Conservation (phyloP, 1,140 invertebrate species). For the Agrypnia vestita region DNA sequence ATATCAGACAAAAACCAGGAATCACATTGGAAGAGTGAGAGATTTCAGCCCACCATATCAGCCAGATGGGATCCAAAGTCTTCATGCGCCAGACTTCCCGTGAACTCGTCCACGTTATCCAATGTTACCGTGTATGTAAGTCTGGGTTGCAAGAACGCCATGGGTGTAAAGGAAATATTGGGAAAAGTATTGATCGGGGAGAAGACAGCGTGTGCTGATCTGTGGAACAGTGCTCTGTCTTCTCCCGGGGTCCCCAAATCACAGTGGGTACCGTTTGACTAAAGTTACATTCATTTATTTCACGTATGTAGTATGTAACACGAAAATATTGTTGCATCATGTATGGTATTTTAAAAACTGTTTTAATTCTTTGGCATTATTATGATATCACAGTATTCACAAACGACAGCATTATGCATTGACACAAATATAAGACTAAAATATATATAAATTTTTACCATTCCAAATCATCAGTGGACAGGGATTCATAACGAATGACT, state of each 20-base stretch:
- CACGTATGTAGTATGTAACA: no score
- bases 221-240: slow-evolving; percentile 67
- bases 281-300: not conserved
- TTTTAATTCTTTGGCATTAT: no score
- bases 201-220: slow-evolving; percentile 66
- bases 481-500: no score
- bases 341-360: no score
- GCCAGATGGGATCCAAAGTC: slow-evolving; percentile 75
- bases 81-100: slow-evolving; percentile 68
- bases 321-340: no score
- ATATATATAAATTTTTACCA: no score
- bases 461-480: no score
- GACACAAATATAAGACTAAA: no score
- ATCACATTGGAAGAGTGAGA: slow-evolving; percentile 83
- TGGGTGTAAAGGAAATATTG: slow-evolving; percentile 72
- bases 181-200: slow-evolving; percentile 70
- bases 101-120: slow-evolving; percentile 68
- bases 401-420: no score
- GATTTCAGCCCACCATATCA: slow-evolving; percentile 80
- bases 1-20: slow-evolving; percentile 80
- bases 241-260: slow-evolving; percentile 69
- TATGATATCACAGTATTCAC: no score
- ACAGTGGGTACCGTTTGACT: slow-evolving; percentile 71
- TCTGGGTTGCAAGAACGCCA: slow-evolving; percentile 71
- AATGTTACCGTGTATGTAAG: slow-evolving; percentile 71